Conservation (phyloP, 1,140 invertebrate genomes). For the Mactra quadrangularis region DNA sequence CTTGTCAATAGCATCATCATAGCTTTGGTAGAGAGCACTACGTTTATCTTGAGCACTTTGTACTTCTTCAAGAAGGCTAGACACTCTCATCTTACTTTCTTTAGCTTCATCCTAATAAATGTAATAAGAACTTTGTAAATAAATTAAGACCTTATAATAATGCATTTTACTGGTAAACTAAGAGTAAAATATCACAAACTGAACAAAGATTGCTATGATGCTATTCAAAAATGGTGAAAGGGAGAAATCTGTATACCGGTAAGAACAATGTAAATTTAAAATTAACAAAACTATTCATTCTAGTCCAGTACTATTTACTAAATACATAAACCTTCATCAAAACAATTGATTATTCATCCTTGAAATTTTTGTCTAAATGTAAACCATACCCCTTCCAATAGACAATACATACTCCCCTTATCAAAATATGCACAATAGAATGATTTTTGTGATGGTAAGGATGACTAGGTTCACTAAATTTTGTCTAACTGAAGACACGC, state of each 20-base stretch:
- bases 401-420: too few relatives aligned
- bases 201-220: neutral
- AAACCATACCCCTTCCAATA: too few relatives aligned
- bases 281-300: too few relatives aligned
- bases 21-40: slow-evolving; percentile 87
- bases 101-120: slow-evolving; percentile 85
- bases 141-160: neutral
- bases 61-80: slow-evolving; percentile 85
- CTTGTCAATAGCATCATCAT: slow-evolving; percentile 88
- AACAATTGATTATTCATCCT: too few relatives aligned
- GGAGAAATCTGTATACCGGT: neutral
- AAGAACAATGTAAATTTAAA: neutral
- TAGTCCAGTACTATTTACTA: too few relatives aligned
- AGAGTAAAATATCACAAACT: neutral
- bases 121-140: neutral
- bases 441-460: too few relatives aligned
- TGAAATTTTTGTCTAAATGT: too few relatives aligned
- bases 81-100: slow-evolving; percentile 86
- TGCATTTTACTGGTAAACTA: too few relatives aligned
- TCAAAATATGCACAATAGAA: too few relatives aligned
- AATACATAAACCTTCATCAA: too few relatives aligned
- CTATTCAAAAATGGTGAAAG: neutral
- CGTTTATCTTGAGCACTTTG: slow-evolving; percentile 87
- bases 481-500: too few relatives aligned
- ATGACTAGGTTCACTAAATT: too few relatives aligned